Percentiles rank a stretch among this genome's conserved stretches.
These are phyloP conservation scores for Picathartes gymnocephalus DNA, from an alignment of 2,113 vertebrate genomes.

Conservation along the genomic window DNA sequence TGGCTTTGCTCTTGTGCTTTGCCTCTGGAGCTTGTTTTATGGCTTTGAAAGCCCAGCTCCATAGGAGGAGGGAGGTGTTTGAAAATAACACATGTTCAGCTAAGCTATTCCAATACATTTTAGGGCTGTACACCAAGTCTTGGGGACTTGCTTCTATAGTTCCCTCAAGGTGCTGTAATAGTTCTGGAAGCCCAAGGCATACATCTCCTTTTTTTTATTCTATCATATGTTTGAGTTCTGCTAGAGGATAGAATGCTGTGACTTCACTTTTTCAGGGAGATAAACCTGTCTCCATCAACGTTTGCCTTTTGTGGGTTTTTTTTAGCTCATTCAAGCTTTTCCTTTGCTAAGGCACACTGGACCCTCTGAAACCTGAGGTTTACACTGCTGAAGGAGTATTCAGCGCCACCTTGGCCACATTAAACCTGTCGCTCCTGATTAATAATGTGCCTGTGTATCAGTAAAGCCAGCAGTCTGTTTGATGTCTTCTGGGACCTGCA, in stretches of 20 bases:
- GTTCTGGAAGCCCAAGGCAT: not conserved
- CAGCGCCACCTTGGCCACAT: not conserved
- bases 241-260: not conserved
- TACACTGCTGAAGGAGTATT: not conserved
- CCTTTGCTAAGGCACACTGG: not conserved
- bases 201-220: not conserved
- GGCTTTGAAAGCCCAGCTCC: not conserved
- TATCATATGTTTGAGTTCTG: not conserved
- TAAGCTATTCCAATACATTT: not conserved
- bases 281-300: not conserved
- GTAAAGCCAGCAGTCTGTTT: constrained; percentile 2
- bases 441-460: not conserved
- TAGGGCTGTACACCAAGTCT: not conserved
- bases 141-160: not conserved
- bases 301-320: not conserved
- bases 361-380: not conserved
- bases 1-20: constrained; percentile 9
- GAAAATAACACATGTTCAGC: constrained; percentile 29
- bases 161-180: not conserved
- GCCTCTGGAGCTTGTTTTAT: constrained; percentile 32
- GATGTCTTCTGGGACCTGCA: constrained; percentile 5
- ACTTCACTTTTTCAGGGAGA: not conserved
- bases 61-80: not conserved
- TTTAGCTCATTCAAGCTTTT: not conserved
- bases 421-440: not conserved